A percentile compares a stretch with the other conserved stretches of the same genome.
Conservation (phyloP, 2,797 vertebrate species). For the Mormyrus proboscirostris region DNA sequence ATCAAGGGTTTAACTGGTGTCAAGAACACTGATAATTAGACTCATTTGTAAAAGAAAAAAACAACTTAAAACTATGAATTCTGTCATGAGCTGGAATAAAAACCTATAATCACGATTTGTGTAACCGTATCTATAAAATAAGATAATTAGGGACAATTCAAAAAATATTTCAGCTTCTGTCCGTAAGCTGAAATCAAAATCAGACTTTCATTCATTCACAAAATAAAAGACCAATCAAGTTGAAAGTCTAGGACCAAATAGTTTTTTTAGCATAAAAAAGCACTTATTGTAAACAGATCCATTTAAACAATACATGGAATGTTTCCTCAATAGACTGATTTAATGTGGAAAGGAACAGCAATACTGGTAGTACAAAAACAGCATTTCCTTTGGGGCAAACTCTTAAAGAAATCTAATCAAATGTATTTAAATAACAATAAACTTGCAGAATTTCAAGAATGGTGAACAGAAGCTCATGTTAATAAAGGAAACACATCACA, state of each 20-base stretch:
- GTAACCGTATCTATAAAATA: neutral
- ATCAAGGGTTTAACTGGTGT: neutral
- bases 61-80: neutral
- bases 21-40: neutral
- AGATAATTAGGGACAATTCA: neutral
- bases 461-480: neutral
- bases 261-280: neutral
- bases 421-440: neutral
- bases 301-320: neutral
- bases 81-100: neutral
- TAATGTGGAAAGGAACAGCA: neutral
- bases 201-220: neutral
- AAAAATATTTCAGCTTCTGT: neutral
- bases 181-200: neutral
- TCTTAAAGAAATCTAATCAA: conserved; percentile 35
- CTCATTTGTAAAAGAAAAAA: neutral
- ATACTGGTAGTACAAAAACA: neutral
- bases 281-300: neutral
- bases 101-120: neutral
- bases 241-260: neutral
- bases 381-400: conserved; percentile 25
- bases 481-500: neutral
- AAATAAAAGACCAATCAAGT: neutral
- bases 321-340: neutral
- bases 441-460: conserved; percentile 1